These are phyloP conservation scores for Apostichopus parvimensis DNA, from an alignment of 35 echinoderm and acorn worm genomes.

Conservation along the genomic window DNA sequence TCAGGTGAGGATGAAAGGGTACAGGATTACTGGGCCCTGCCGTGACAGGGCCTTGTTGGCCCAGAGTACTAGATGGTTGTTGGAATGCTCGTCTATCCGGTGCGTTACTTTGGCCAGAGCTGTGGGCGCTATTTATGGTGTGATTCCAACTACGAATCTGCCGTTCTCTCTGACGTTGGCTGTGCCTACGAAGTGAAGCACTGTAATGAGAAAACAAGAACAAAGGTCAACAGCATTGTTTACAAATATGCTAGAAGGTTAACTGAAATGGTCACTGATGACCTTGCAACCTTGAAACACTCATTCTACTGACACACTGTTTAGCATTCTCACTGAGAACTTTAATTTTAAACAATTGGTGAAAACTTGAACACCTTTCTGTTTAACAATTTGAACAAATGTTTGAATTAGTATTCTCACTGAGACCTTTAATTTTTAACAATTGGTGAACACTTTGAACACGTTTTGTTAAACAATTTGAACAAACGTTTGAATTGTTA, in stretches of 20 bases:
- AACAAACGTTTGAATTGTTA: no score
- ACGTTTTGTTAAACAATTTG: no score
- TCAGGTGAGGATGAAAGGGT: conserved; percentile 85
- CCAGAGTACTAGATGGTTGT: conserved; percentile 62
- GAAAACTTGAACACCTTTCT: no score
- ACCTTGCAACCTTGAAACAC: not conserved
- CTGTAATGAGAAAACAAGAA: conserved; percentile 56
- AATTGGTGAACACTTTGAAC: no score
- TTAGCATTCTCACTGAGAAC: no score
- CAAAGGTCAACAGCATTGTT: no score
- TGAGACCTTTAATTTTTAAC: no score
- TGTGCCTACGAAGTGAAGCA: conserved; percentile 81
- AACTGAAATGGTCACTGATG: not conserved
- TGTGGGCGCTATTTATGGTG: conserved; percentile 43
- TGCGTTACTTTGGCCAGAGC: conserved; percentile 33
- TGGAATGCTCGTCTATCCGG: conserved; percentile 96
- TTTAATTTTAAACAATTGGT: no score
- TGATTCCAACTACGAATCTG: conserved; percentile 73
- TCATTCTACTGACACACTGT: no score
- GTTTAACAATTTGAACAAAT: no score
- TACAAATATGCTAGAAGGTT: not conserved
- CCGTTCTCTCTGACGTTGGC: conserved; percentile 89
- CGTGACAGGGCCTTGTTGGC: conserved; percentile 50
- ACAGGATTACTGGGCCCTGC: conserved; percentile 59
- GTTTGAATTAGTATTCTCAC: no score